phyloP scores from a whole-genome alignment of 2,888 invertebrate species.

The Amorpha juglandis region DNA sequence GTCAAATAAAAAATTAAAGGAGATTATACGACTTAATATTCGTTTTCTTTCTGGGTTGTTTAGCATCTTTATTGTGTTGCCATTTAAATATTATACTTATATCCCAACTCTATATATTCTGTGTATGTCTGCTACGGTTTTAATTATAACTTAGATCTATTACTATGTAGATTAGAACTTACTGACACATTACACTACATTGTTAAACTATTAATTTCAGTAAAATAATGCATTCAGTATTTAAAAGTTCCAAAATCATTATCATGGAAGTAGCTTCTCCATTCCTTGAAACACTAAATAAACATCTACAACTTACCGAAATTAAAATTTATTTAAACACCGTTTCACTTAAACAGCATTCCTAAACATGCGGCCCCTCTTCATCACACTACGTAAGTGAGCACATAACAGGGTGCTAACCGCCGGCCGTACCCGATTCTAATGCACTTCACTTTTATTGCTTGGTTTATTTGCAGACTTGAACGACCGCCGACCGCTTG shows the following conservation, averaged over 20 bases:
- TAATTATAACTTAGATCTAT: too few species aligned
- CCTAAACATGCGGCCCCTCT: conserved; percentile 16
- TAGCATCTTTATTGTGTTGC: too few species aligned
- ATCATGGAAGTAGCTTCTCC: too few species aligned
- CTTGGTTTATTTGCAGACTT: conserved; percentile 34
- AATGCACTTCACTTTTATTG: conserved; percentile 62
- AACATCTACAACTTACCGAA: background rate
- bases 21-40: too few species aligned
- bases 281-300: background rate
- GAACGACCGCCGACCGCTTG: conserved; percentile 17
- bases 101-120: too few species aligned
- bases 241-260: background rate
- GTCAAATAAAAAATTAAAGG: too few species aligned
- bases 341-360: conserved; percentile 12
- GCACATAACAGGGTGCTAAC: conserved; percentile 38
- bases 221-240: background rate
- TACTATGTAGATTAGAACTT: too few species aligned
- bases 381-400: conserved; percentile 11
- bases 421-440: conserved; percentile 48
- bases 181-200: too few species aligned
- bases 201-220: too few species aligned
- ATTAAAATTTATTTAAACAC: background rate
- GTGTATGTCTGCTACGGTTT: too few species aligned
- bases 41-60: too few species aligned
- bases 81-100: too few species aligned